Percentiles rank a stretch among this genome's conserved stretches.
These are phyloP conservation scores for Budorcas taxicolor DNA, from an alignment of 2,113 vertebrate species.

Conservation along the genomic window DNA sequence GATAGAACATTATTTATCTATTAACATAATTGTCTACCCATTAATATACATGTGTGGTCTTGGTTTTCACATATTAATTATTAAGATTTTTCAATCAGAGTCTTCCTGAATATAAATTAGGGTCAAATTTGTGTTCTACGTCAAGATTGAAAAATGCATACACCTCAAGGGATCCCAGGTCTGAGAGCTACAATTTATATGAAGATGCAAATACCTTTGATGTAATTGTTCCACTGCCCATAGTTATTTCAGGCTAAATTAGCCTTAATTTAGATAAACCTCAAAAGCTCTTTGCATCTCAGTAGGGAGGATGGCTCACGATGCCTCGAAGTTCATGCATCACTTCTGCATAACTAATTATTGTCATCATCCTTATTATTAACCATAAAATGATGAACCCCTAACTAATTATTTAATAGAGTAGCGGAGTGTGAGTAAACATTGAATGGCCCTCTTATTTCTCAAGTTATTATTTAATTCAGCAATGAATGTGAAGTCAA, in stretches of 20 bases:
- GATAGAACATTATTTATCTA: slow-evolving; percentile 40
- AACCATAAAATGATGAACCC: slow-evolving; percentile 13
- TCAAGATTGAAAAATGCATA: slow-evolving; percentile 39
- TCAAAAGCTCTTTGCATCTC: slow-evolving; percentile 31
- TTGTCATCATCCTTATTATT: slow-evolving; percentile 12
- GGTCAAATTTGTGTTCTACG: slow-evolving; percentile 51
- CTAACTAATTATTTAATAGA: slow-evolving; percentile 48
- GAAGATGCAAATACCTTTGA: not conserved
- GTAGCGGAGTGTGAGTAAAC: not conserved
- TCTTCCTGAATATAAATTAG: slow-evolving; percentile 45
- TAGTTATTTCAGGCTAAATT: slow-evolving; percentile 43
- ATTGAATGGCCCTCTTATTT: not conserved
- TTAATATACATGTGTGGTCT: slow-evolving; percentile 55
- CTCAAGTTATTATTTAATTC: slow-evolving; percentile 13
- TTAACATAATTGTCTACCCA: slow-evolving; percentile 55
- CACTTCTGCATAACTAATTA: not conserved
- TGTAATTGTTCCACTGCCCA: slow-evolving; percentile 32
- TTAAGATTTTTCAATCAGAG: slow-evolving; percentile 50
- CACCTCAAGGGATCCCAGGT: not conserved
- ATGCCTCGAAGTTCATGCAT: not conserved
- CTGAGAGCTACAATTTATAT: slow-evolving; percentile 41
- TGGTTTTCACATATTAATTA: slow-evolving; percentile 46
- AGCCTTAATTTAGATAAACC: slow-evolving; percentile 20
- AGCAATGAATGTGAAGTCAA: not conserved
- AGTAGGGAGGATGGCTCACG: not conserved